Evolutionary conservation across 1,140 invertebrate genomes (phyloP), one percentile per base, ranked within the genome.

Genomic region (Diuraphis noxia): DNA sequence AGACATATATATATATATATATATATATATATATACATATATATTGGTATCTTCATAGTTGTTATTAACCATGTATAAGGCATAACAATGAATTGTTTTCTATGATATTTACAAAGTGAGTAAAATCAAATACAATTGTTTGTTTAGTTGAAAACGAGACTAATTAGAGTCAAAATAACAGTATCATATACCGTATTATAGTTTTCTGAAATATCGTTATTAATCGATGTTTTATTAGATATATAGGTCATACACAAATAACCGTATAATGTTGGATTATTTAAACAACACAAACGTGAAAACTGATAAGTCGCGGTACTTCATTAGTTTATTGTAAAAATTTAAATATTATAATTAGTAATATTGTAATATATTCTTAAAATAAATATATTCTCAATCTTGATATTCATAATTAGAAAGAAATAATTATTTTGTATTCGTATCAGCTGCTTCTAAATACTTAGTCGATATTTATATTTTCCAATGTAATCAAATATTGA

Each of bases 351-450:
- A 79, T 21, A 1, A 72, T 72, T n/a, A 72, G 30, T 72, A 17
- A n/a, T 63, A 19, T 9, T 36, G 7, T 36, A 86, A 86, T 38
- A 25, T 38, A 34, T 86, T 86, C 85, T 86, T 1, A 49, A 86
- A 86, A 86, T 38, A 52, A 19, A 52, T 52, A 38, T 36, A 52
- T 72, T 17, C 56, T n/a, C 30, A n/a, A 72, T 72, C 56, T n/a
- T 34, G 13, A n/a, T 72, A n/a, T n/a, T 72, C n/a, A 36, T 49
- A 23, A 49, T 86, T 36, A 84, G 30, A 49, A 10, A 86, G 43
- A 46, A 49, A 86, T 86, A 38, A 86, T 86, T 86, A 86, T 86
- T 43, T 43, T 46, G 41, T 85, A 85, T 82, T 82, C 38, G 25
- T 82, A 34, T 21, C 19, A 81, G 38, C 8, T 46, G 41, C 23